Base-by-base conservation (phyloP, 1,140 invertebrate genomes). In the Bathynomus jamesi region DNA sequence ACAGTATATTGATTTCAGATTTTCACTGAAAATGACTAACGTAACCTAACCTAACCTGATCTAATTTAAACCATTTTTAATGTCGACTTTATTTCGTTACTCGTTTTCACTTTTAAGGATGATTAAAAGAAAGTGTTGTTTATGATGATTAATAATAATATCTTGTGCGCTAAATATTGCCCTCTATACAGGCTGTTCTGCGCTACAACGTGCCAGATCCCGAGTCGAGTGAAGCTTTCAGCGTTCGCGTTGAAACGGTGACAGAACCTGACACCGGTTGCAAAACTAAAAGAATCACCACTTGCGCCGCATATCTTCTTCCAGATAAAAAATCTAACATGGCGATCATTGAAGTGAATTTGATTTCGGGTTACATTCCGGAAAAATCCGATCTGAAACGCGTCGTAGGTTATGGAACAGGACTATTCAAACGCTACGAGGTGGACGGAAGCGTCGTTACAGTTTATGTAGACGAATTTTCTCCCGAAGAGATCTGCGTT, bases 381-480 rank as follows among this genome's bases (percentile, higher is more conserved):
- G 70, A 73, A 62, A 70, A 71, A 31, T 13, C 67, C 8, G 61
- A 67, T 40, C 71, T 78, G 29, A 71, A 74, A 30, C 13, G 32
- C 4, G 25, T 72, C 24, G 21, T 71, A 1, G 29, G 28, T n/a
- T 8, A 74, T 7, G 66, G 60, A 13, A 28, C n/a, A 1, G 11
- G 5, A 4, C 28, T 62, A 62, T 53, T 84, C 11, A 83, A 83
- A 67, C 79, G 82, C 11, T 79, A 84, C 46, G 83, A 85, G 74
- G 80, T 82, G 69, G 74, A 80, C 8, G 78, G 77, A 17, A 79
- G 82, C 61, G 78, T 80, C 63, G 80, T 85, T 1, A 76, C 80
- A 32, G 78, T 85, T 27, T 85, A 85, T 71, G 83, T 85, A 79
- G 81, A 85, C 63, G 71, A 83, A 78, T 53, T 80, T 4, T 71